Evolutionary conservation across 2,888 invertebrate species (phyloP), one percentile per base, ranked within the genome.

Genomic region (Nomada goodeniana): DNA sequence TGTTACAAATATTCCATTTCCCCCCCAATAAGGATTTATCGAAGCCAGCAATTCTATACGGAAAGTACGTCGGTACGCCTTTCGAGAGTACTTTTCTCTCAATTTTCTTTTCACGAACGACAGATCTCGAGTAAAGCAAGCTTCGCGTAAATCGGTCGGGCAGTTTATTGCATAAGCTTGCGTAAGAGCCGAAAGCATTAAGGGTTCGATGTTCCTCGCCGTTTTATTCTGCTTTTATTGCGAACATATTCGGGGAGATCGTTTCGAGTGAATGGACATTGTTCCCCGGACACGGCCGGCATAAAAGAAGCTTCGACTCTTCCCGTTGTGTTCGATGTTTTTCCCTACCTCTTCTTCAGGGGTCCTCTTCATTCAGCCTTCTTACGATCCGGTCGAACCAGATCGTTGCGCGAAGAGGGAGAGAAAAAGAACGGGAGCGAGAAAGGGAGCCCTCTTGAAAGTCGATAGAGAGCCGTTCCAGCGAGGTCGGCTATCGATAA

Each of bases 301-400:
- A 84, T 82, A 84, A 86, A 86, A 60, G 79, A 60, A 26, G 60
- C 50, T 15, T 47, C 52, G 71, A 57, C 60, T 71, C 63, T 67
- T 29, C 60, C 60, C 55, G 29, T 13, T 55, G 47, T 82, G 69
- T 70, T 68, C 68, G 75, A 47, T 69, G 84, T 86, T 89, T 89
- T 88, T 83, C 77, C 63, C 73, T 73, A 75, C 59, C 75, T 84
- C 72, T 61, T 76, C 75, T 82, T 80, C 81, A 23, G 85, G 73
- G 85, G 76, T 81, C 72, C 86, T 88, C 85, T 91, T 90, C 90
- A 90, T 91, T 90, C 88, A 91, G 76, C 73, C 82, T 80, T 84
- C 83, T 80, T 86, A 77, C 84, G 84, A 90, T 86, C 90, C 88
- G 88, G 90, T 90, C 73, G 80, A 80, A 89, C 90, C 88, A 88